These are phyloP conservation scores for Cervus canadensis DNA, from an alignment of 2,113 vertebrate species.

Conservation along the genomic window DNA sequence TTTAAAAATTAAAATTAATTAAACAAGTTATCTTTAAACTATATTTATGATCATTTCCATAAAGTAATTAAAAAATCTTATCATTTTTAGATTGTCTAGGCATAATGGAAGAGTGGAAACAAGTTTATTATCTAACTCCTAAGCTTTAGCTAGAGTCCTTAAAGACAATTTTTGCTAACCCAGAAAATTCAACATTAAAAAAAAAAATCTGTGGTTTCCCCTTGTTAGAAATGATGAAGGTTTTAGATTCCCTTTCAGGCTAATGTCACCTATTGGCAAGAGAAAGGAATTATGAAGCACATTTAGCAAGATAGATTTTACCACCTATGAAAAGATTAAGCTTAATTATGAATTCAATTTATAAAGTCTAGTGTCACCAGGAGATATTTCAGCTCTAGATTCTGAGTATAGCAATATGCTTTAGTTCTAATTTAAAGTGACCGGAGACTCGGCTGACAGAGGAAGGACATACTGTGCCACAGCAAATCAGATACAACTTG, in stretches of 20 bases:
- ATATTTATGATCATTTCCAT: not conserved
- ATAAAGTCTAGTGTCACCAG: conserved; percentile 46
- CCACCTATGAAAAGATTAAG: conserved; percentile 54
- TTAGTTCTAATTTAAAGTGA: conserved; percentile 49
- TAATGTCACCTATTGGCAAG: conserved; percentile 38
- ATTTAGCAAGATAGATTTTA: conserved; percentile 37
- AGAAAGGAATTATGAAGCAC: conserved; percentile 32
- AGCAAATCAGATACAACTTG: not conserved
- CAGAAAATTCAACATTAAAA: conserved; percentile 14
- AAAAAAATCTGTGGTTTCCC: not conserved
- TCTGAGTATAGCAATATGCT: not conserved
- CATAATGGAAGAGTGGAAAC: not conserved
- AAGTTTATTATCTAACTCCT: not conserved
- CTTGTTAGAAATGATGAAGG: conserved; percentile 43
- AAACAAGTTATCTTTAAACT: not conserved
- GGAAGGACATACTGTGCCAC: not conserved
- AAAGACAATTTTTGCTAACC: not conserved
- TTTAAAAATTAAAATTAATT: not conserved
- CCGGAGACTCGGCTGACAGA: not conserved
- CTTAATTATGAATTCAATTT: conserved; percentile 59
- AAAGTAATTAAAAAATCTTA: not conserved
- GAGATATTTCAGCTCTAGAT: conserved; percentile 47
- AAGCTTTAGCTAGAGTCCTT: not conserved
- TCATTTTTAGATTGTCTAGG: not conserved
- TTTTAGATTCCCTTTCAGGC: conserved; percentile 48